Base-by-base conservation (phyloP, 2,113 vertebrate genomes). In the Plecotus auritus region DNA sequence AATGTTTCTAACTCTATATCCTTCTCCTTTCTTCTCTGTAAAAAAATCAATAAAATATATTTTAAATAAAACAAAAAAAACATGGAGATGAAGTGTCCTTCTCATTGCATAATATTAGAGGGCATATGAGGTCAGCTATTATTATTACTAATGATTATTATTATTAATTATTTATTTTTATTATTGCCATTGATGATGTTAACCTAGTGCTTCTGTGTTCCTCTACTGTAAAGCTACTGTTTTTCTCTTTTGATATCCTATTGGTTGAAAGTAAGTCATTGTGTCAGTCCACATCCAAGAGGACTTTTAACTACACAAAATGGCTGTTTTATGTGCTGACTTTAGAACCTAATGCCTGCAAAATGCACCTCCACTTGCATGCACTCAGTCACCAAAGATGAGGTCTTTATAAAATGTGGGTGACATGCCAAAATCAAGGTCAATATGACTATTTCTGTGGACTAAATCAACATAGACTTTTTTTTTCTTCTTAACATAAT, bases 41-140 rank as follows among this genome's bases (percentile, higher is more conserved):
- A 56, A 51, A 47, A 56, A 56, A 56, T 56, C 54, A 56, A 56
- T 56, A 56, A 56, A 22, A 56, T 54, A 54, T 22, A 54, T 54
- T 22, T 54, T 54, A n/a, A n/a, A n/a, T n/a, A n/a, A n/a, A n/a
- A n/a, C n/a, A n/a, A 42, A 18, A 17, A 51, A 51, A 37, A 28
- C 42, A 73, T 0, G 7, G 17, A 61, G 11, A 83, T 5, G 13
- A 51, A 72, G 28, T 1, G 0, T 14, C 20, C 26, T 35, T n/a
- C 59, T 88, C 4, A 23, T 0, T 10, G 35, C 22, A 66, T 16
- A 1, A 0, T 45, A 32, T 51, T 9, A 14, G 42, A 10, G 8
- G 64, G 7, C 42, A 45, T 0, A 22, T 4, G 16, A 56, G 6
- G 20, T 13, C 74, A 51, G 13, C 3, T 18, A 40, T 61, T 26